These are phyloP conservation scores for Actinia tenebrosa DNA, from an alignment of 64 coral and sea anemone species.

Conservation along the genomic window DNA sequence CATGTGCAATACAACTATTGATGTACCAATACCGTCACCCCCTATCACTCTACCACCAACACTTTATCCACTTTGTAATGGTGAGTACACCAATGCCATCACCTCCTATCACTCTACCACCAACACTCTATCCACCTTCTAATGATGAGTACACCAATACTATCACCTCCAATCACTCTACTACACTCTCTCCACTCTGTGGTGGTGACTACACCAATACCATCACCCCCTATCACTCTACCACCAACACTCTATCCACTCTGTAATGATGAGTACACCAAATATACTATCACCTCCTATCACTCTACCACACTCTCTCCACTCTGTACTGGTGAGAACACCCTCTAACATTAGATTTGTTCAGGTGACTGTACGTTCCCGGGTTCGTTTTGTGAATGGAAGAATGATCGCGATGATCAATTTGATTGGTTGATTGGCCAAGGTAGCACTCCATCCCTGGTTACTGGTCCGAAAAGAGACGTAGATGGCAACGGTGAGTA, in stretches of 20 bases:
- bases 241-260: constrained; percentile 3
- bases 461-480: constrained; percentile 36
- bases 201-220: not conserved
- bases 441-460: constrained; percentile 9
- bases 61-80: not conserved
- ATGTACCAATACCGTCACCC: not conserved
- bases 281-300: not conserved
- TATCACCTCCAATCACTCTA: not conserved
- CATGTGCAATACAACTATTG: not conserved
- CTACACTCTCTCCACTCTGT: not conserved
- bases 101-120: not conserved
- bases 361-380: constrained; percentile 57
- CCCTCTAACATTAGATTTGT: not conserved
- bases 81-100: not conserved
- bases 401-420: constrained; percentile 36
- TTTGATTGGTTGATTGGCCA: constrained; percentile 52
- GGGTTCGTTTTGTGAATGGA: constrained; percentile 43
- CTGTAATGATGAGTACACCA: not conserved
- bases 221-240: not conserved
- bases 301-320: not conserved
- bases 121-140: not conserved
- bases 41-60: not conserved
- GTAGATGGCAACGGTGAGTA: constrained; percentile 45
- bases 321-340: too few species aligned
- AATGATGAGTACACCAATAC: not conserved